Conservation (phyloP, 2,797 vertebrate species). For the Rhyacichthys aspro region DNA sequence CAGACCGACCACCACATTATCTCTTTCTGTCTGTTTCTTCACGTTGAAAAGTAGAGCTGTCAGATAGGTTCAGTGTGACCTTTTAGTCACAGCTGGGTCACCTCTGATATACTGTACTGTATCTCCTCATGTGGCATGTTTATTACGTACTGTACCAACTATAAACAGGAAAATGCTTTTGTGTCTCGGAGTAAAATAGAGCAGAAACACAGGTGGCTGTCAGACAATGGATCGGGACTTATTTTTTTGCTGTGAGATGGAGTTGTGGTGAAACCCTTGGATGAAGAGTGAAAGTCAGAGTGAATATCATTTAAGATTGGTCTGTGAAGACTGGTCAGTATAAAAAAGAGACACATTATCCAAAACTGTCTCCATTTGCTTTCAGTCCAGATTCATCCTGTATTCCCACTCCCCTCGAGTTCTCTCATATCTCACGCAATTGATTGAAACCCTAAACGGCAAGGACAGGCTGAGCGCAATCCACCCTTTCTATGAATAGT, state of each 20-base stretch:
- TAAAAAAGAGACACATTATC: slow-evolving; percentile 41
- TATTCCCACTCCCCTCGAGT: slow-evolving; percentile 32
- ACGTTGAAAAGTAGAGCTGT: slow-evolving; percentile 34
- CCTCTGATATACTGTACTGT: slow-evolving; percentile 46
- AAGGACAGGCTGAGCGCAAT: slow-evolving; percentile 45
- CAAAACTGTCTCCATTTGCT: slow-evolving; percentile 48
- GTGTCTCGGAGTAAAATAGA: slow-evolving; percentile 50
- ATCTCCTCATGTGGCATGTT: slow-evolving; percentile 34
- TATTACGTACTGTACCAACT: slow-evolving; percentile 27
- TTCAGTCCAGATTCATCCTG: slow-evolving; percentile 47
- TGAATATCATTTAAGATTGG: slow-evolving; percentile 37
- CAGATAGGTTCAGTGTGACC: slow-evolving; percentile 61
- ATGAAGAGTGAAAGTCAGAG: slow-evolving; percentile 45
- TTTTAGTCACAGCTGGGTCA: slow-evolving; percentile 28
- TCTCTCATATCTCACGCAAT: slow-evolving; percentile 66
- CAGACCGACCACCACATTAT: slow-evolving; percentile 22
- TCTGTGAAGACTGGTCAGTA: slow-evolving; percentile 12
- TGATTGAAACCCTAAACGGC: slow-evolving; percentile 75
- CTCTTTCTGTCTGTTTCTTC: slow-evolving; percentile 17
- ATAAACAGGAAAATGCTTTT: slow-evolving; percentile 62
- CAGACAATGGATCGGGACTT: slow-evolving; percentile 55
- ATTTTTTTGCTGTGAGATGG: slow-evolving; percentile 51
- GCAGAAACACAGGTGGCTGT: slow-evolving; percentile 63
- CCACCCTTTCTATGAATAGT: slow-evolving; percentile 69
- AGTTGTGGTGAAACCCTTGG: slow-evolving; percentile 53